A percentile compares a stretch with the other conserved stretches of the same genome.
phyloP scores from a whole-genome alignment of 2,797 vertebrate genomes.

The Melanotaenia boesemani region DNA sequence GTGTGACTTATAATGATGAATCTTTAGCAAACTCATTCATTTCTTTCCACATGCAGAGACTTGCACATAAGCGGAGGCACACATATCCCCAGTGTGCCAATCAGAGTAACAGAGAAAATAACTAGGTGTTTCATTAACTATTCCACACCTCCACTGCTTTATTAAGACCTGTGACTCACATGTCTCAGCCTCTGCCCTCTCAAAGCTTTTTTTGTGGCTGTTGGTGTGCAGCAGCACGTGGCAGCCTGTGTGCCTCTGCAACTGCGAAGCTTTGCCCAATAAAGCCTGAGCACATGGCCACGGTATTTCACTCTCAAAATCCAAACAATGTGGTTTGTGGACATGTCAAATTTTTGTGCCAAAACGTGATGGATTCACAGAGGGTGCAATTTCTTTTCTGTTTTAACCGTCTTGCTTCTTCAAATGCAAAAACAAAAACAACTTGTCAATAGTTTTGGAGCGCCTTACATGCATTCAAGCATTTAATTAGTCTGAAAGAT shows the following conservation, averaged over 20 bases:
- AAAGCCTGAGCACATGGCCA: slow-evolving; percentile 12
- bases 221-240: slow-evolving; percentile 15
- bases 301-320: slow-evolving; percentile 24
- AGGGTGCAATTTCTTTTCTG: not conserved
- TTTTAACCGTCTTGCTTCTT: not conserved
- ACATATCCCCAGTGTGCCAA: slow-evolving; percentile 1
- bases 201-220: slow-evolving; percentile 14
- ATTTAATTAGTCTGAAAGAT: slow-evolving; percentile 15
- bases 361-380: slow-evolving; percentile 27
- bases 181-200: slow-evolving; percentile 43
- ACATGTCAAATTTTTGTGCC: not conserved
- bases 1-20: slow-evolving; percentile 18
- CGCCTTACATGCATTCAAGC: slow-evolving; percentile 2
- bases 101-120: slow-evolving; percentile 21
- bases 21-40: slow-evolving; percentile 1
- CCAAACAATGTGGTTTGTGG: slow-evolving; percentile 25
- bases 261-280: not conserved
- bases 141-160: slow-evolving; percentile 52
- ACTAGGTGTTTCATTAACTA: slow-evolving; percentile 67
- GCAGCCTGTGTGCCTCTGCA: slow-evolving; percentile 15
- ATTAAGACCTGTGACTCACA: slow-evolving; percentile 59
- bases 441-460: slow-evolving; percentile 8
- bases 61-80: not conserved
- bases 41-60: not conserved
- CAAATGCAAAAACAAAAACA: slow-evolving; percentile 27